Evolutionary conservation across 2,888 invertebrate species (phyloP), one percentile per base, ranked within the genome.

Genomic region (Parnassius glacialis): DNA sequence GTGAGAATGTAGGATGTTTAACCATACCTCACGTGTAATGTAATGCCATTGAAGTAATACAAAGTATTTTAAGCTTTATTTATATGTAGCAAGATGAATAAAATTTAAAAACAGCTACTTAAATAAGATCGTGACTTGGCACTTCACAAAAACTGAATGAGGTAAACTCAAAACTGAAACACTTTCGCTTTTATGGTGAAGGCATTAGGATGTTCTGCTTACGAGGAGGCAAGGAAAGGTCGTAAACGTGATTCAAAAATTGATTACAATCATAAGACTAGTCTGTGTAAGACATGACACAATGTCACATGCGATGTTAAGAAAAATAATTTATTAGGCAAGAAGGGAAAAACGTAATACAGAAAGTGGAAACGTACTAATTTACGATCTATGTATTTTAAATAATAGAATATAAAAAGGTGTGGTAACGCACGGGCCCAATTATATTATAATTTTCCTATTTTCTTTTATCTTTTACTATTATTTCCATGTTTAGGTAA

Each of bases 201-300:
- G 50, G 52, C 43, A 43, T 57, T 25, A 20, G 16, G 43, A 57
- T 57, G 56, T 50, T 57, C 50, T 41, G 43, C 12, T 3, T 43
- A 20, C 25, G 52, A 34, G 57, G 20, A 62, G 61, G 57, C 57
- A 52, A 57, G 34, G 25, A 41, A 34, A 43, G 57, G 62, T 62
- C 57, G 34, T 13, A 48, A 48, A 34, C 53, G 62, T 62, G 61
- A 61, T 57, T 41, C 48, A 48, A 48, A 57, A 62, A 57, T 53
- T 62, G 62, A 62, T 62, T 48, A 48, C 53, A 57, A 62, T 62
- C 57, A 53, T 57, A 47, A 45, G 53, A 53, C 44, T 25, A 57
- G 41, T 20, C 5, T n/a, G n/a, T 10, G 11, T 43, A 48, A 10
- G 42, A 52, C 52, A 43, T 57, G 47, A 52, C 44, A 25, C 11